Evolutionary conservation across 2,797 vertebrate species (phyloP).

Genomic region (Xerus rutilus): DNA sequence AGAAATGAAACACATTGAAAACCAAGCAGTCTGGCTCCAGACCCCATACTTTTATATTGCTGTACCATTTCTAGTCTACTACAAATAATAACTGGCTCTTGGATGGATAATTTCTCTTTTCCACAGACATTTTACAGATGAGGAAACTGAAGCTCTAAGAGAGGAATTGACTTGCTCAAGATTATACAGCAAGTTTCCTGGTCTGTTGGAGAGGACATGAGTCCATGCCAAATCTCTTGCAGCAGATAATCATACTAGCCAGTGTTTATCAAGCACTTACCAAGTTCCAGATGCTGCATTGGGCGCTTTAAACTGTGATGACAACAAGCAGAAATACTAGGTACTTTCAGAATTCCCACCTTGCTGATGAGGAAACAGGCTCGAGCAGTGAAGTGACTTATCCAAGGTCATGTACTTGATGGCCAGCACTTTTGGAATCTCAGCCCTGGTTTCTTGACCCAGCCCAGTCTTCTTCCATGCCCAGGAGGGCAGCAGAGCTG

Average conservation of each 20-base stretch:
- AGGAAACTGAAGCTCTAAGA: slow-evolving; percentile 17
- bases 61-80: not conserved
- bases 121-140: not conserved
- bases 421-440: not conserved
- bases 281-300: not conserved
- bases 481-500: not conserved
- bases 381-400: not conserved
- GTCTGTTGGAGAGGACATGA: not conserved
- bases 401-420: not conserved
- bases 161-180: not conserved
- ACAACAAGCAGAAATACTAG: not conserved
- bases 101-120: not conserved
- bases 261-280: not conserved
- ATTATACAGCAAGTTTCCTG: not conserved
- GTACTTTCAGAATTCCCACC: not conserved
- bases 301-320: not conserved
- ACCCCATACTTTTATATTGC: not conserved
- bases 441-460: not conserved
- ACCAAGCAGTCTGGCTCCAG: not conserved
- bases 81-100: not conserved
- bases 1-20: not conserved
- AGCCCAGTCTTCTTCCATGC: not conserved
- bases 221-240: not conserved
- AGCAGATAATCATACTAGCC: not conserved
- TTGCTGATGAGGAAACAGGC: not conserved